Evolutionary conservation across 2,888 invertebrate genomes (phyloP).

Genomic region (Cephus pulcher): DNA sequence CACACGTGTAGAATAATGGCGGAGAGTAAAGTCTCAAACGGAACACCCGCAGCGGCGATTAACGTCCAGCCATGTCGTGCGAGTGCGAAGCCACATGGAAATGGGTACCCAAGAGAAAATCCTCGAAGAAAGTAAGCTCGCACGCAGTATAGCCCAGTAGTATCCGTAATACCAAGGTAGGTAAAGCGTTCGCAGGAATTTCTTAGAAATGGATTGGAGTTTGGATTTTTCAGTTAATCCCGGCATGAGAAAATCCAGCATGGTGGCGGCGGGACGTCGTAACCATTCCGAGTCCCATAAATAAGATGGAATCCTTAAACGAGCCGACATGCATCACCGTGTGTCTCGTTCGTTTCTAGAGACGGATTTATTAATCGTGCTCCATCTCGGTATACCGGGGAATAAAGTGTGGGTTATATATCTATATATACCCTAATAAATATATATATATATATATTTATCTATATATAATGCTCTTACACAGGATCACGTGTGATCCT

Average conservation of each 20-base stretch:
- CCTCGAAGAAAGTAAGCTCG: conserved; percentile 25
- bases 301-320: not conserved
- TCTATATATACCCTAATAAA: not conserved
- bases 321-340: not conserved
- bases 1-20: conserved; percentile 47
- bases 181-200: not conserved
- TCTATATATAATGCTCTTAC: not conserved
- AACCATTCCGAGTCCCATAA: not conserved
- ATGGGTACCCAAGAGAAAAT: conserved; percentile 24
- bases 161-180: not conserved
- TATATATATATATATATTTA: too few relatives aligned
- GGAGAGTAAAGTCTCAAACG: not conserved
- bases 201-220: not conserved
- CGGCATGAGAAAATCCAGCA: not conserved
- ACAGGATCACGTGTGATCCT: not conserved
- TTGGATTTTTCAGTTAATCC: not conserved
- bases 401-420: not conserved
- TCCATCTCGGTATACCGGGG: not conserved
- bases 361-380: not conserved
- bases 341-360: not conserved
- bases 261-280: not conserved
- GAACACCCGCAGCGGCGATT: conserved; percentile 5
- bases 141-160: conserved; percentile 5
- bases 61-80: not conserved
- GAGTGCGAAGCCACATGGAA: not conserved